Base-by-base conservation (phyloP, 2,797 vertebrate species). In the Ptychobarbus kaznakovi region DNA sequence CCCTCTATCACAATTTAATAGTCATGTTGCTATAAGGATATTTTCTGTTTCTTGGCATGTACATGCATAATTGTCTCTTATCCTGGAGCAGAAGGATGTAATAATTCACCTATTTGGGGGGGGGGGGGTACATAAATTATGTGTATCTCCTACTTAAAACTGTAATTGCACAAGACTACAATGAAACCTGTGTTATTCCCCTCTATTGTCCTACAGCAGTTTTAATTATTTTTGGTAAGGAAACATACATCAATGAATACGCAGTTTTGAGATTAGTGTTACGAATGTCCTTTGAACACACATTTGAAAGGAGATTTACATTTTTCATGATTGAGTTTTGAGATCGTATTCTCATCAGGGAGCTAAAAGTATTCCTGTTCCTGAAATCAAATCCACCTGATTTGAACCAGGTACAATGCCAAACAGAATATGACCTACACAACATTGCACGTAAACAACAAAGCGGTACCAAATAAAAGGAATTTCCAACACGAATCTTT, bases 41-140 rank as follows among this genome's bases (percentile, higher is more conserved):
- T 70, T 42, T 69, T 66, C 35, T 28, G 16, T 15, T 53, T 46
- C 32, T 65, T 46, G 22, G 15, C 1, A 75, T 78, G 65, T 0
- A 40, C 38, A 16, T 4, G 25, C 40, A 53, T 53, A 32, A 18
- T n/a, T 35, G 1, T 49, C 40, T 46, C 44, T 70, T 32, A 66
- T 85, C 82, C 78, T 81, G 78, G 66, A 83, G 15, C 8, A 85
- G 20, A 81, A 79, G 8, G 20, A 85, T 53, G 80, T 90, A 89
- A 91, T 92, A 68, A 72, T 84, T 92, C 3, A 92, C 44, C 56
- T 5, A 65, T 89, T 87, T 25, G 3, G 6, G 5, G 7, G 6
- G 1, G 38, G 38, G 38, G 8, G 3, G 8, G 13, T 6, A 10
- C 9, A 53, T 13, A 22, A 13, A 53, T 25, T 0, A 42, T 78